Base-by-base conservation (phyloP, 2,113 vertebrate genomes). In the Ophiodon elongatus region DNA sequence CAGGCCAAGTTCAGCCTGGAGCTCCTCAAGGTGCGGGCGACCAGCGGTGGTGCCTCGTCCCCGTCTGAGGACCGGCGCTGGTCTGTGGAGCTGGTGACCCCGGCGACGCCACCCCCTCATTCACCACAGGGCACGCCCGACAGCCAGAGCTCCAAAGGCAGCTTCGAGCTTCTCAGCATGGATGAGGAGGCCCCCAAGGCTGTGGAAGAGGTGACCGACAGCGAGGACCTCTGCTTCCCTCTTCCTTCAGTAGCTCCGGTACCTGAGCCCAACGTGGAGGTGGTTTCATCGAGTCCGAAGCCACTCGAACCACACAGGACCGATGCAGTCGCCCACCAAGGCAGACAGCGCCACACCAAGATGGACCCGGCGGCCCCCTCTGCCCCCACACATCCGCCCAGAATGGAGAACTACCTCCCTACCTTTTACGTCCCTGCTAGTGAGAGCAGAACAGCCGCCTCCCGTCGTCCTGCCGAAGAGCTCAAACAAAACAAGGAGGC, bases 1-100 rank as follows among this genome's bases (percentile, higher is more conserved):
- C 99, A 99, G 90, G 99, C 98, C 0, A 97, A 97, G 82, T 99
- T 99, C 90, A 99, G 98, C 90, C 94, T 99, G 92, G 97, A 99
- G 89, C 93, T 99, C 80, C 96, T 99, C 0, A 99, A 99, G 90
- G 98, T 99, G 1, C 96, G 98, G 8, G 97, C 97, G 33, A 97
- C 95, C 0, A 93, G 96, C 0, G 95, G 95, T 0, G 80, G 90
- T 31, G 70, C 89, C 1, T 90, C 94, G 0, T 98, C 98, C 0
- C 97, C 98, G 2, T 96, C 97, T 0, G 98, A 99, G 50, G 98
- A 99, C 66, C 95, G 89, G 0, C 95, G 95, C 52, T 98, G 97
- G 97, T 97, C 97, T 39, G 68, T 95, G 0, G 98, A 99, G 86
- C 79, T 97, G 47, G 73, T 94, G 29, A 73, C 84, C 0, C 52